Evolutionary conservation across 1,140 invertebrate species (phyloP).

Genomic region (Lordiphosa mommai): DNA sequence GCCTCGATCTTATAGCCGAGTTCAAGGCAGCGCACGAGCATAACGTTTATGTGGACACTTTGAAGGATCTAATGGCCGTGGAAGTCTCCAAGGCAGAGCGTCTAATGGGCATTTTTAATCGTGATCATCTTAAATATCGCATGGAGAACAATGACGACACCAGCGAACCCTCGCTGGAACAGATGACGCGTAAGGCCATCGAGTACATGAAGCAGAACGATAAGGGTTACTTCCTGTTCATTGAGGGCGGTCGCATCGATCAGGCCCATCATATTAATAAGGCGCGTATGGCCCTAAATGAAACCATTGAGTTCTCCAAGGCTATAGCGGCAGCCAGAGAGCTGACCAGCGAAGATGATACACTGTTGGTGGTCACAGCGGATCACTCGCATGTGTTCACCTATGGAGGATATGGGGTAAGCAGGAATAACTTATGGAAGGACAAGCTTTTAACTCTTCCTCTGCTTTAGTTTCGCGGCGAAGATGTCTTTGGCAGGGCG

Average conservation of each 20-base stretch:
- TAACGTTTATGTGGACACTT: conserved; percentile 84
- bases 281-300: conserved; percentile 85
- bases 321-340: conserved; percentile 82
- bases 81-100: conserved; percentile 70
- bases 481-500: conserved; percentile 80
- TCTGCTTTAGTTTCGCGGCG: conserved; percentile 76
- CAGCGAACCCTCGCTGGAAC: conserved; percentile 84
- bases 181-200: conserved; percentile 92
- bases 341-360: conserved; percentile 82
- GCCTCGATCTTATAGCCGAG: conserved; percentile 86
- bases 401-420: conserved; percentile 83
- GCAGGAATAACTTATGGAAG: conserved; percentile 15
- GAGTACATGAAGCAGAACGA: conserved; percentile 84
- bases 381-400: conserved; percentile 86
- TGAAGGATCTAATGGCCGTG: conserved; percentile 79
- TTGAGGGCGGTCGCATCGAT: conserved; percentile 88
- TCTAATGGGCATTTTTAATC: conserved; percentile 81
- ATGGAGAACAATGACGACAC: conserved; percentile 80
- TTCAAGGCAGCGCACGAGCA: conserved; percentile 80
- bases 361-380: conserved; percentile 84
- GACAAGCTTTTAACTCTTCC: neutral
- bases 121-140: conserved; percentile 81
- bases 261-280: conserved; percentile 88
- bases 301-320: conserved; percentile 83
- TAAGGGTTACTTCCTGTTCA: conserved; percentile 84